Evolutionary conservation across 2,888 invertebrate species (phyloP).

Genomic region (Maniola hyperantus): DNA sequence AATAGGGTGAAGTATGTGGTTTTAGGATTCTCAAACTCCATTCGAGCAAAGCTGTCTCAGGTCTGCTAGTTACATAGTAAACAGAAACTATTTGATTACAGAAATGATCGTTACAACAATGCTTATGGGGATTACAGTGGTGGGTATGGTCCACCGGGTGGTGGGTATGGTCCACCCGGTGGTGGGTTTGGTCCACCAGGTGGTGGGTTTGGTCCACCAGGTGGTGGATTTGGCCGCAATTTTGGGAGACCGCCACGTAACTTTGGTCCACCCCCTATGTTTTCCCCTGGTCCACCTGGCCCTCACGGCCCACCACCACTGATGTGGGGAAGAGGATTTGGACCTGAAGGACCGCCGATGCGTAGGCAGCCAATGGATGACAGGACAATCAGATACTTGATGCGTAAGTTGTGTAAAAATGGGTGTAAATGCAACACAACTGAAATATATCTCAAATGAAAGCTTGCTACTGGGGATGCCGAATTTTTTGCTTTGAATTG

Average conservation of each 20-base stretch:
- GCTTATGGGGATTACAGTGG: constrained; percentile 63
- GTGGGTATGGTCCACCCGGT: constrained; percentile 39
- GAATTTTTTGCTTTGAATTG: too few relatives aligned
- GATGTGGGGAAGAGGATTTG: constrained; percentile 48
- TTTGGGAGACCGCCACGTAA: constrained; percentile 38
- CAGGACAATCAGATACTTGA: constrained; percentile 48
- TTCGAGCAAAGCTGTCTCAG: too few relatives aligned
- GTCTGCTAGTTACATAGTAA: background rate
- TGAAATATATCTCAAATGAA: too few relatives aligned
- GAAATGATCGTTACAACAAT: constrained; percentile 55
- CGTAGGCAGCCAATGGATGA: constrained; percentile 38
- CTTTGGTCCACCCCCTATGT: constrained; percentile 35
- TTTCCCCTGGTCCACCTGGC: constrained; percentile 26
- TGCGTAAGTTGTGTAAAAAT: constrained; percentile 50
- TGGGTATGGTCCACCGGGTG: constrained; percentile 53
- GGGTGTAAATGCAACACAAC: too few relatives aligned
- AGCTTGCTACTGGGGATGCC: too few relatives aligned
- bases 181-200: constrained; percentile 18
- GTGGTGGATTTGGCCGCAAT: constrained; percentile 8
- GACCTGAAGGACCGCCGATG: constrained; percentile 49
- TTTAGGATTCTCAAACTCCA: too few relatives aligned
- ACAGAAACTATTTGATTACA: constrained; percentile 37
- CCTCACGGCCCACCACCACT: constrained; percentile 34
- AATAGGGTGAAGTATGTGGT: too few relatives aligned
- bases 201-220: background rate